phyloP scores from a whole-genome alignment of 2,888 invertebrate genomes.

The Sphaerophoria taeniata region DNA sequence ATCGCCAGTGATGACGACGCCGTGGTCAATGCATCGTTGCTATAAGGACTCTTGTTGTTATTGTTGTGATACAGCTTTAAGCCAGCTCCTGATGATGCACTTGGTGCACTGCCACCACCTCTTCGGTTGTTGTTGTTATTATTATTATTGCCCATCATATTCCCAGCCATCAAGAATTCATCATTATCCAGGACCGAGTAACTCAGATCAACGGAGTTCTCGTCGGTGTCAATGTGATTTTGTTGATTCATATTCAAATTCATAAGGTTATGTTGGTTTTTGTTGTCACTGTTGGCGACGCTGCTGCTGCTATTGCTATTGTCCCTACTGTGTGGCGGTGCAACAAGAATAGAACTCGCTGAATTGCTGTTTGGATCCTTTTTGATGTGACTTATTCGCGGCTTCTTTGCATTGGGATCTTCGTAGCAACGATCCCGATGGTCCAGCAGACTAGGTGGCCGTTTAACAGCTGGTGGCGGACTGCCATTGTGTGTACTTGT shows the following conservation, averaged over 20 bases:
- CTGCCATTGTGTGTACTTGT: slow-evolving; percentile 89
- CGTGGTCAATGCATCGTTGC: background rate
- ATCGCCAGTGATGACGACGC: slow-evolving; percentile 13
- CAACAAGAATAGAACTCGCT: slow-evolving; percentile 57
- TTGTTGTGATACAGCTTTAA: slow-evolving; percentile 68
- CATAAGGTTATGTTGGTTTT: slow-evolving; percentile 67
- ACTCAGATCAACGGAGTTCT: slow-evolving; percentile 80
- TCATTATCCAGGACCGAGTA: slow-evolving; percentile 81
- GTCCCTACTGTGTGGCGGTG: slow-evolving; percentile 42
- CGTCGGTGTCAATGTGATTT: slow-evolving; percentile 76
- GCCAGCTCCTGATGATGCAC: slow-evolving; percentile 45
- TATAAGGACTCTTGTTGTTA: slow-evolving; percentile 66
- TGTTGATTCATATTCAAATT: slow-evolving; percentile 61
- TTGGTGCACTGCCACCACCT: slow-evolving; percentile 10
- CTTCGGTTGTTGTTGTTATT: background rate
- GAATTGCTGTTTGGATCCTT: slow-evolving; percentile 82
- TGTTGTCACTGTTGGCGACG: slow-evolving; percentile 60
- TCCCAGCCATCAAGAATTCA: slow-evolving; percentile 78
- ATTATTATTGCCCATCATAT: slow-evolving; percentile 8
- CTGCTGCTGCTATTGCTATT: slow-evolving; percentile 10
- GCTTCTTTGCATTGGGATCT: slow-evolving; percentile 88
- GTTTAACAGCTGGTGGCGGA: slow-evolving; percentile 85
- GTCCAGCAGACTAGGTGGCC: slow-evolving; percentile 83
- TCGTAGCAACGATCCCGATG: slow-evolving; percentile 84
- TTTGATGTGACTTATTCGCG: slow-evolving; percentile 93